Conservation (phyloP, 2,797 vertebrate species). For the Menidia menidia region DNA sequence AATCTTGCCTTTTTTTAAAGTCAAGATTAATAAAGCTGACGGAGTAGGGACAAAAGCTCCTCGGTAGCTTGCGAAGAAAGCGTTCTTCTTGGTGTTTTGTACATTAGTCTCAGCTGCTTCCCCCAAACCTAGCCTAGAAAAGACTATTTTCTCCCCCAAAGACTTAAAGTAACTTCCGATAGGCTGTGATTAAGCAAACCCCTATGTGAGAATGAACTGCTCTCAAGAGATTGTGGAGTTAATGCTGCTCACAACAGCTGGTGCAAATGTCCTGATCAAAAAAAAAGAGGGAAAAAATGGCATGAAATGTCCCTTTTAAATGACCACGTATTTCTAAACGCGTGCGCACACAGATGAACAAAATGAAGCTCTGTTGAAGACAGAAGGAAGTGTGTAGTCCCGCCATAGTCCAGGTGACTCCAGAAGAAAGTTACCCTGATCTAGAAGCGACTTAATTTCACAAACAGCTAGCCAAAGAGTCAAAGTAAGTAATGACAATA, state of each 20-base stretch:
- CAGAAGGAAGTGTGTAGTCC: slow-evolving; percentile 53
- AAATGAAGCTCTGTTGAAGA: slow-evolving; percentile 45
- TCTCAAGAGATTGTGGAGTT: not conserved
- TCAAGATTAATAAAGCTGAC: too few species aligned
- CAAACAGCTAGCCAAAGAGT: too few species aligned
- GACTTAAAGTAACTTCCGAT: not conserved
- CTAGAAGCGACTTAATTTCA: not conserved
- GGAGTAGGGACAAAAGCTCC: too few species aligned
- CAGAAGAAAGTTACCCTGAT: not conserved
- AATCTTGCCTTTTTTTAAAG: too few species aligned
- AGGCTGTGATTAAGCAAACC: not conserved
- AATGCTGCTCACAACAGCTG: not conserved
- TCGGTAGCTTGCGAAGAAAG: too few species aligned
- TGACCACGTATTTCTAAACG: slow-evolving; percentile 1
- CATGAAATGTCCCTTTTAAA: slow-evolving; percentile 41
- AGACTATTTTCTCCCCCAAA: too few species aligned
- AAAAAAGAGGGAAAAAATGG: not conserved
- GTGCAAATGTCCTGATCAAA: not conserved
- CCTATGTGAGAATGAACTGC: not conserved
- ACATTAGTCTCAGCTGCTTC: not conserved
- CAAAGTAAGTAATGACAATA: too few species aligned
- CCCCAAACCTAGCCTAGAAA: too few species aligned
- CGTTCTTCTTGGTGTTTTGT: not conserved
- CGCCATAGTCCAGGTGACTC: slow-evolving; percentile 3
- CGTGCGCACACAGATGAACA: not conserved